Evolutionary conservation across 2,113 vertebrate species (phyloP).

Genomic region (Caracal caracal): DNA sequence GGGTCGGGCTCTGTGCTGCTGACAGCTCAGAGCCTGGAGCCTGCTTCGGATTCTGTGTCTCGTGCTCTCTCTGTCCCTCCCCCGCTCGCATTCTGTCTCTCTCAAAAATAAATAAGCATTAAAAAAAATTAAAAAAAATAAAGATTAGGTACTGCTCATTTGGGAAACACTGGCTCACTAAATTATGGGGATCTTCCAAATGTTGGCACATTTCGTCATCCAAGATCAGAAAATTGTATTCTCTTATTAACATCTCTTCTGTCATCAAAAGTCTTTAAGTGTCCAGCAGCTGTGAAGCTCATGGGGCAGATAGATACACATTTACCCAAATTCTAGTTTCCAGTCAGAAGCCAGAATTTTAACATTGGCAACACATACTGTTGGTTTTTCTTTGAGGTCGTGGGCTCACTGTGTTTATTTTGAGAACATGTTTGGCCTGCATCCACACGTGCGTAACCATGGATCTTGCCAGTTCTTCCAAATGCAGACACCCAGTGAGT

Average conservation of each 20-base stretch:
- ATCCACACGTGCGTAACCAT: no score
- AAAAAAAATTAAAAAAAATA: no score
- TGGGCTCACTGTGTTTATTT: neutral
- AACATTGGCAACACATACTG: neutral
- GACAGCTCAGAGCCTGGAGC: no score
- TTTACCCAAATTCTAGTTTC: neutral
- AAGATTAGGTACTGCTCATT: neutral
- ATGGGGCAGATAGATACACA: neutral
- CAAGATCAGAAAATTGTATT: neutral
- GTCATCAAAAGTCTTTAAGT: neutral
- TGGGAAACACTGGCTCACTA: neutral
- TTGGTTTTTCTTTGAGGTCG: neutral
- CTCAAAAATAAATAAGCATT: no score
- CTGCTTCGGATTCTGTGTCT: no score
- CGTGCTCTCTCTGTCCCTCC: no score
- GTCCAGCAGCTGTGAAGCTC: neutral
- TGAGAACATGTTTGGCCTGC: neutral
- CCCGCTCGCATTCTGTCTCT: no score
- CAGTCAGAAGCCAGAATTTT: neutral
- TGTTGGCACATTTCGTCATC: neutral
- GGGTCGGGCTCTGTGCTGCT: no score
- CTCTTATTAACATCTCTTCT: no score
- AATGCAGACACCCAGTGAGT: neutral
- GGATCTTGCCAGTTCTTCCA: neutral
- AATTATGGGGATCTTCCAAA: neutral